Evolutionary conservation across 2,888 invertebrate genomes (phyloP).

Genomic region (Acrobasis suavella): DNA sequence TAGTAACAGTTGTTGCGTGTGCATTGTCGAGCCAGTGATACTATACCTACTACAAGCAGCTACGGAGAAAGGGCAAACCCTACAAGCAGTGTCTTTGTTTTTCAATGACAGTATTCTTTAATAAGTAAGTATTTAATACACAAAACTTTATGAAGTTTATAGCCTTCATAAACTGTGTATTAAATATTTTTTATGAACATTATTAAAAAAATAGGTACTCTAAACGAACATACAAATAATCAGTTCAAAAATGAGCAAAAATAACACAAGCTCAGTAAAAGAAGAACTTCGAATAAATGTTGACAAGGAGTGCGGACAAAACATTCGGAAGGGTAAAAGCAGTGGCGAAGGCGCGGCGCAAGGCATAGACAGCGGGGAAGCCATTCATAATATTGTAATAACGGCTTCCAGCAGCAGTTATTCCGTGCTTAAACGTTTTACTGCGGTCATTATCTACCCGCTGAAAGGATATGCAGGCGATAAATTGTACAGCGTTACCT

Average conservation of each 20-base stretch:
- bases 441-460: conserved; percentile 82
- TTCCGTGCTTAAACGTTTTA: conserved; percentile 82
- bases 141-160: no score
- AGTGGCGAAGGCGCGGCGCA: conserved; percentile 32
- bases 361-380: conserved; percentile 58
- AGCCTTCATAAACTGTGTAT: no score
- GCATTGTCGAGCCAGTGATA: no score
- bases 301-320: conserved; percentile 8
- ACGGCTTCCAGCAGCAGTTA: conserved; percentile 79
- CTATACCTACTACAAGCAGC: no score
- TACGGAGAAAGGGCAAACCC: no score
- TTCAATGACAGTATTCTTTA: background rate
- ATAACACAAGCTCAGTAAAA: background rate
- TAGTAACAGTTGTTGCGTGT: no score
- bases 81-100: background rate
- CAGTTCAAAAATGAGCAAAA: background rate
- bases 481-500: conserved; percentile 73
- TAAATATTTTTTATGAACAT: no score
- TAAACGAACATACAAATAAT: no score
- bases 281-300: conserved; percentile 1
- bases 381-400: conserved; percentile 83
- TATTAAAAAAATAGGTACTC: no score
- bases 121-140: no score
- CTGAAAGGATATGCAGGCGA: conserved; percentile 82
- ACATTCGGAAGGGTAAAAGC: conserved; percentile 18